These are phyloP conservation scores for Biston stratarius DNA, from an alignment of 2,888 invertebrate species.

Conservation along the genomic window DNA sequence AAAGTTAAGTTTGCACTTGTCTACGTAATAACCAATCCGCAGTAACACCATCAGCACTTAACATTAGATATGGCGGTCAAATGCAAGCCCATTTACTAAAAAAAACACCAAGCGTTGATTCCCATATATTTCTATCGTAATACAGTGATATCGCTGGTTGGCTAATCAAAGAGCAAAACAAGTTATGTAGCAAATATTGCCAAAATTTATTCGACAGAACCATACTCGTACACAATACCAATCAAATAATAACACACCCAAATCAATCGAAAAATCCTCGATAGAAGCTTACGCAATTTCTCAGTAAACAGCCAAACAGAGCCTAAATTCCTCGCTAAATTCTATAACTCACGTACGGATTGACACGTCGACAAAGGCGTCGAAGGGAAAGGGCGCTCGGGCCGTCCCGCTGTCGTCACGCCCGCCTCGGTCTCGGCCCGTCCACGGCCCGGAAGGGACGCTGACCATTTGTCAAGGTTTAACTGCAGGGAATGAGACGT, in stretches of 20 bases:
- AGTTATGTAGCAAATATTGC: not conserved
- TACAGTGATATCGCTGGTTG: not conserved
- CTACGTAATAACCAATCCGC: too few relatives aligned
- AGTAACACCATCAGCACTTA: too few relatives aligned
- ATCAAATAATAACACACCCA: constrained; percentile 32
- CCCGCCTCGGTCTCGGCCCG: constrained; percentile 50
- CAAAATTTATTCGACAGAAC: not conserved
- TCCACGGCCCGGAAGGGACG: constrained; percentile 48
- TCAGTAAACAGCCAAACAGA: constrained; percentile 48
- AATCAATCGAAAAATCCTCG: constrained; percentile 32
- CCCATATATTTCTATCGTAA: too few relatives aligned
- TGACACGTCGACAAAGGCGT: constrained; percentile 47
- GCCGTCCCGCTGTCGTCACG: constrained; percentile 50
- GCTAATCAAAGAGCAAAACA: not conserved
- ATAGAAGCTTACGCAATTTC: constrained; percentile 34
- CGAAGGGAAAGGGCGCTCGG: constrained; percentile 25
- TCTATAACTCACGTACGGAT: constrained; percentile 68
- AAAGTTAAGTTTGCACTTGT: too few relatives aligned
- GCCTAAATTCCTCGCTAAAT: constrained; percentile 45
- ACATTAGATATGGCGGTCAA: too few relatives aligned
- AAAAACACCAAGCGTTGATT: too few relatives aligned
- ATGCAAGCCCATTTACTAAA: too few relatives aligned
- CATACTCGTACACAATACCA: constrained; percentile 7
- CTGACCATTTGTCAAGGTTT: constrained; percentile 69
- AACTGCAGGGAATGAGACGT: constrained; percentile 57